Percentiles rank a stretch among this genome's conserved stretches.
These are phyloP conservation scores for Catostylus mosaicus DNA, from an alignment of 30 jellyfish, hydroid and myxozoan genomes.

Conservation along the genomic window DNA sequence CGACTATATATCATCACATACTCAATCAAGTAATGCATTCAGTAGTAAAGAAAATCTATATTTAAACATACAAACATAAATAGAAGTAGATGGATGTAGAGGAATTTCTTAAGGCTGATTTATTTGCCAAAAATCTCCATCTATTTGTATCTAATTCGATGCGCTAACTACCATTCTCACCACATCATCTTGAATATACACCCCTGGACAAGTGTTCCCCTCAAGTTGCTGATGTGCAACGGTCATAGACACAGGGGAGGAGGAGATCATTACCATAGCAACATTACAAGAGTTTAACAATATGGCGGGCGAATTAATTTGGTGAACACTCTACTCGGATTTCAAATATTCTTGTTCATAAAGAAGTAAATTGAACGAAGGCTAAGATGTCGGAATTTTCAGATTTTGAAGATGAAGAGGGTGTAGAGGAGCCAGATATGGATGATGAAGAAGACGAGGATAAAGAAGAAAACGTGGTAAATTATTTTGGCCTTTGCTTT, in stretches of 20 bases:
- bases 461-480: slow-evolving; percentile 73
- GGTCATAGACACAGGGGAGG: background rate
- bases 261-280: background rate
- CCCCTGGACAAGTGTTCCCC: no score
- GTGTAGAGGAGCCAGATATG: slow-evolving; percentile 82
- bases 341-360: background rate
- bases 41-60: no score
- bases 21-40: no score
- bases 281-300: background rate
- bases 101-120: no score
- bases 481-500: background rate
- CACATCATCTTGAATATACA: no score
- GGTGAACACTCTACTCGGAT: background rate
- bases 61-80: no score
- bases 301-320: slow-evolving; percentile 12
- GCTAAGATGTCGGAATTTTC: slow-evolving; percentile 80
- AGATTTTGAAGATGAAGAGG: slow-evolving; percentile 92
- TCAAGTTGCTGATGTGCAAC: background rate
- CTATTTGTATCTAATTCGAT: no score
- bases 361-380: background rate
- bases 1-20: no score
- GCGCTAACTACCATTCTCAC: no score
- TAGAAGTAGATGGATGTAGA: no score
- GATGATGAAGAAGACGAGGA: slow-evolving; percentile 70
- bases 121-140: no score